Percentiles rank a stretch among this genome's conserved stretches.
Conservation (phyloP, 2,888 invertebrate genomes). For the Oligia latruncula region DNA sequence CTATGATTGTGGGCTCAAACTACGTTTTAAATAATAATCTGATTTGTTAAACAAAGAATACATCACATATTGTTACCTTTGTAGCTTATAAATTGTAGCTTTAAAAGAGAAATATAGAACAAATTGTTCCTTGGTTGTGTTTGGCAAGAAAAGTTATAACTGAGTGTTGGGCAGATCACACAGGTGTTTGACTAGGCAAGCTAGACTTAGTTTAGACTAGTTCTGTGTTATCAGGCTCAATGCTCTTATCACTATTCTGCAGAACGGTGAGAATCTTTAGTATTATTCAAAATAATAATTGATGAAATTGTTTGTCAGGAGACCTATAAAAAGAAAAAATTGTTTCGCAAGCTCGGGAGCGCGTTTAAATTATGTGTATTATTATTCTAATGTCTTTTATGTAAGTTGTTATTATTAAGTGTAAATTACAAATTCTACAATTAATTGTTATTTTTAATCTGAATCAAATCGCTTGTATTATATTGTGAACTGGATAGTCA, state of each 20-base stretch:
- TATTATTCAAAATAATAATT: constrained; percentile 48
- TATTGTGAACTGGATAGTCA: constrained; percentile 59
- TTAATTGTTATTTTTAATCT: constrained; percentile 42
- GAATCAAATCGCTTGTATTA: constrained; percentile 33
- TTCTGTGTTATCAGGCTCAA: constrained; percentile 7
- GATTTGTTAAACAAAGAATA: constrained; percentile 31
- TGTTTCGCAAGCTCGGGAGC: constrained; percentile 18
- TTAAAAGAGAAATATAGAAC: constrained; percentile 49
- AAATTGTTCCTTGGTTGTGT: constrained; percentile 44
- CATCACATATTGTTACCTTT: constrained; percentile 57
- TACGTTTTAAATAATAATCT: constrained; percentile 20
- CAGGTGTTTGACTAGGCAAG: not conserved
- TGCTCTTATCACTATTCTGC: constrained; percentile 7
- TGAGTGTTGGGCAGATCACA: constrained; percentile 8
- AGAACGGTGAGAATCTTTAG: constrained; percentile 40
- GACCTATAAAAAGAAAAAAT: constrained; percentile 32
- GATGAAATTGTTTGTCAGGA: constrained; percentile 38
- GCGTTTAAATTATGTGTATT: constrained; percentile 27
- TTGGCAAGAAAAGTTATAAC: constrained; percentile 25
- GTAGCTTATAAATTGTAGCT: constrained; percentile 58
- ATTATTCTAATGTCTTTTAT: constrained; percentile 34
- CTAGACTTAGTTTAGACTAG: constrained; percentile 16
- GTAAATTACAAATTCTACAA: constrained; percentile 42
- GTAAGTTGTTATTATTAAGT: constrained; percentile 54
- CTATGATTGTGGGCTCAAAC: constrained; percentile 50